Percentiles rank a stretch among this genome's conserved stretches.
These are phyloP conservation scores for Acromyrmex heyeri DNA, from an alignment of 1,140 invertebrate species.

Conservation along the genomic window DNA sequence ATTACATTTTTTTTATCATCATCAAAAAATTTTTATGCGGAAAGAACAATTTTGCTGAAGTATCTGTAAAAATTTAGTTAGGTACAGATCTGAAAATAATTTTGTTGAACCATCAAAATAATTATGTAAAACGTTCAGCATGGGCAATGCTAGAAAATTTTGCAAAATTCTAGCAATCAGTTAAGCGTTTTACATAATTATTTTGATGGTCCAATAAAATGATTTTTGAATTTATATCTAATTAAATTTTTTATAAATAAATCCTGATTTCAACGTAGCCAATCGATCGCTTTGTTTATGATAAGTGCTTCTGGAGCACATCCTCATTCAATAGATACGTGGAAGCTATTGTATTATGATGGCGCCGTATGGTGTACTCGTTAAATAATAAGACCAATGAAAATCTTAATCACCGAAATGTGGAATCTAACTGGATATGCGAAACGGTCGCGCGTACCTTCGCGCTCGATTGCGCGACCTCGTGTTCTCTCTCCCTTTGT, in stretches of 20 bases:
- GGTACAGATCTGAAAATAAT: too few species aligned
- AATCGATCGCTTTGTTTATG: neutral
- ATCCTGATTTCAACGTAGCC: neutral
- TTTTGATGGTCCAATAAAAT: too few species aligned
- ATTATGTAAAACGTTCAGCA: too few species aligned
- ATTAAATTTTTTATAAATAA: too few species aligned
- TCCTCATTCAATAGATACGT: neutral
- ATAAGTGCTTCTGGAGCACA: neutral
- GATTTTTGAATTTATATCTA: too few species aligned
- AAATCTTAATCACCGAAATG: constrained; percentile 62
- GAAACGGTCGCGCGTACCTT: neutral
- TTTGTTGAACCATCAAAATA: too few species aligned
- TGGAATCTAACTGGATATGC: constrained; percentile 13
- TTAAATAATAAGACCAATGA: constrained; percentile 58
- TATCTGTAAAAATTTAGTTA: too few species aligned
- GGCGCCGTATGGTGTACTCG: neutral
- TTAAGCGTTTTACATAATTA: too few species aligned
- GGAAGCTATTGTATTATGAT: neutral
- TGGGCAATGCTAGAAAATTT: too few species aligned
- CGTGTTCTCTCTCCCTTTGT: neutral
- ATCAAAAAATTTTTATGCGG: neutral
- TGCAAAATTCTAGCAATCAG: too few species aligned
- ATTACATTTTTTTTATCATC: neutral
- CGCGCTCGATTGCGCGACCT: neutral
- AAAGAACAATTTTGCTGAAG: too few species aligned